Conservation (phyloP, 2,113 vertebrate genomes). For the Theropithecus gelada region DNA sequence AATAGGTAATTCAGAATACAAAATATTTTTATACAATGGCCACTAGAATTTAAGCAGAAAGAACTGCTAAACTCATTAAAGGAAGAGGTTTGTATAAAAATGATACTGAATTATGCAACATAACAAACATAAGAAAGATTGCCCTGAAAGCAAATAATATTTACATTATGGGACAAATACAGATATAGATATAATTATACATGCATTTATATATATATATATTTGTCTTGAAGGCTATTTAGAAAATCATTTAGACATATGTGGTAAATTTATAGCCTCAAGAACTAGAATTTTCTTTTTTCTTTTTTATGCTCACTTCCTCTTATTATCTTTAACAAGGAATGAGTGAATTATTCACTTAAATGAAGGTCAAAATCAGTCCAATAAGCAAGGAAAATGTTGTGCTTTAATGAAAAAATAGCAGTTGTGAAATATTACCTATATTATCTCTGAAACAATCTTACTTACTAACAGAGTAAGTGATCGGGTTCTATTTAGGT, state of each 20-base stretch:
- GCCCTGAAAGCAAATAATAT: slow-evolving; percentile 54
- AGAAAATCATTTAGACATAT: slow-evolving; percentile 14
- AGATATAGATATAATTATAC: slow-evolving; percentile 45
- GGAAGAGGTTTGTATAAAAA: slow-evolving; percentile 54
- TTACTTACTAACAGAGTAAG: slow-evolving; percentile 28
- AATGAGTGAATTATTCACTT: slow-evolving; percentile 62
- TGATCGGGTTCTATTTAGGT: slow-evolving; percentile 52
- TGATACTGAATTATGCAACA: not conserved
- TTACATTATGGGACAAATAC: slow-evolving; percentile 54
- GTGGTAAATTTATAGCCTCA: slow-evolving; percentile 1
- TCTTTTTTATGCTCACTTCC: not conserved
- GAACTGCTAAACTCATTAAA: slow-evolving; percentile 62
- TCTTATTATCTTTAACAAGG: slow-evolving; percentile 48
- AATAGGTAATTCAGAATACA: slow-evolving; percentile 78
- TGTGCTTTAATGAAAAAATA: slow-evolving; percentile 59
- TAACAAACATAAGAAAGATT: slow-evolving; percentile 64
- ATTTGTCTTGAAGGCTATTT: slow-evolving; percentile 5
- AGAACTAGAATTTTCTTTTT: slow-evolving; percentile 38
- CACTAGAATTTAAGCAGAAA: slow-evolving; percentile 78
- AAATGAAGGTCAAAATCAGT: slow-evolving; percentile 49
- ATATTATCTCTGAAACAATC: slow-evolving; percentile 30
- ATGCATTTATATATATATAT: slow-evolving; percentile 53
- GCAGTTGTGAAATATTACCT: slow-evolving; percentile 39
- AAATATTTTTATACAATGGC: slow-evolving; percentile 73
- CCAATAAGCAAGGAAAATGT: slow-evolving; percentile 56